phyloP scores from a whole-genome alignment of 1,140 invertebrate species.

The Drosophila mojavensis region DNA sequence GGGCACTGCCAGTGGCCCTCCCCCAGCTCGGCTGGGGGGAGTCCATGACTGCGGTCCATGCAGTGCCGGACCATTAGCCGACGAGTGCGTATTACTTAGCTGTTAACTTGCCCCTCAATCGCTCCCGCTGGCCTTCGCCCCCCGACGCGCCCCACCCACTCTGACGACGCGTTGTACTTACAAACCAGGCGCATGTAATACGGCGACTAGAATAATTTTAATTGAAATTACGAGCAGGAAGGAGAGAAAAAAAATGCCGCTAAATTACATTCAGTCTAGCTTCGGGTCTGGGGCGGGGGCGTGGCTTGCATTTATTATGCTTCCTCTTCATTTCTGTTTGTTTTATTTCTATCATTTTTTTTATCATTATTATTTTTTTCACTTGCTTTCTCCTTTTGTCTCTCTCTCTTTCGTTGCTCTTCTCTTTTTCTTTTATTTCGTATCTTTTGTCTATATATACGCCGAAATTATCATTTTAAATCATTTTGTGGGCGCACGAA shows the following conservation, averaged over 20 bases:
- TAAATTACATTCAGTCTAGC: conserved; percentile 58
- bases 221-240: conserved; percentile 71
- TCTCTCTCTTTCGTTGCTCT: too few species aligned
- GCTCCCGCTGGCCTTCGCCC: conserved; percentile 16
- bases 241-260: conserved; percentile 27
- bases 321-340: conserved; percentile 17
- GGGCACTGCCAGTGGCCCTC: background rate
- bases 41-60: conserved; percentile 23
- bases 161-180: conserved; percentile 1
- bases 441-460: conserved; percentile 6
- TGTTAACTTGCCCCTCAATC: conserved; percentile 74
- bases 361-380: conserved; percentile 4
- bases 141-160: background rate
- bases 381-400: background rate
- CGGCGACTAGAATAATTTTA: conserved; percentile 73
- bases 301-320: conserved; percentile 26
- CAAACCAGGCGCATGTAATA: conserved; percentile 33
- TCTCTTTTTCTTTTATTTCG: background rate
- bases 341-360: conserved; percentile 12
- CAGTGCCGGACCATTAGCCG: conserved; percentile 67
- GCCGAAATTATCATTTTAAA: conserved; percentile 75
- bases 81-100: conserved; percentile 75
- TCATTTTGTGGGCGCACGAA: conserved; percentile 68
- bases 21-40: background rate
- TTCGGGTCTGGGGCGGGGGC: background rate